Evolutionary conservation across 2,888 invertebrate genomes (phyloP).

Genomic region (Petrolisthes manimaculis): DNA sequence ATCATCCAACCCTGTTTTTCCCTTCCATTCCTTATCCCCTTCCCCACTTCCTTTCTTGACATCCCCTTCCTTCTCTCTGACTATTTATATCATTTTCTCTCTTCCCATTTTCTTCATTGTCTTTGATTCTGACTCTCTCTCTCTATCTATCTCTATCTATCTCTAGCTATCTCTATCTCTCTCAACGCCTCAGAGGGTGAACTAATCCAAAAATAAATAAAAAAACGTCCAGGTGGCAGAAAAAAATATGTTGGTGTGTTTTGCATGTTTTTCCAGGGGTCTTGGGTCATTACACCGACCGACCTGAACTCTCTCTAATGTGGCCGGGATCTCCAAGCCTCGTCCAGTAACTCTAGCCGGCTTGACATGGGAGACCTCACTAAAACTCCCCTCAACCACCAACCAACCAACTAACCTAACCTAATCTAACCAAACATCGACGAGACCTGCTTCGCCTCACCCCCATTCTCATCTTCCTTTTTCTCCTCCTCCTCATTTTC

Average conservation of each 20-base stretch:
- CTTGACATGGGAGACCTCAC: background rate
- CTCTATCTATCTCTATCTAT: background rate
- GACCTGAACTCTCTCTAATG: constrained; percentile 28
- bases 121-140: too few relatives aligned
- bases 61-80: too few relatives aligned
- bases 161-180: background rate
- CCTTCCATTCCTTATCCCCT: background rate
- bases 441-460: too few relatives aligned
- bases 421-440: too few relatives aligned
- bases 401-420: too few relatives aligned
- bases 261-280: constrained; percentile 8
- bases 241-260: background rate
- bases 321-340: constrained; percentile 20
- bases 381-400: background rate
- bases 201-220: too few relatives aligned
- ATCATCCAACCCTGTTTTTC: background rate
- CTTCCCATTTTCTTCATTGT: too few relatives aligned
- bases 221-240: background rate
- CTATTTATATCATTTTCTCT: too few relatives aligned
- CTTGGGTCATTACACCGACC: constrained; percentile 22
- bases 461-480: background rate
- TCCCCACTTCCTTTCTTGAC: too few relatives aligned
- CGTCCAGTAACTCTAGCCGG: constrained; percentile 26
- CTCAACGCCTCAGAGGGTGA: background rate
- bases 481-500: background rate